Percentiles rank a stretch among this genome's conserved stretches.
phyloP scores from a whole-genome alignment of 2,113 vertebrate species.

The Ophiodon elongatus region DNA sequence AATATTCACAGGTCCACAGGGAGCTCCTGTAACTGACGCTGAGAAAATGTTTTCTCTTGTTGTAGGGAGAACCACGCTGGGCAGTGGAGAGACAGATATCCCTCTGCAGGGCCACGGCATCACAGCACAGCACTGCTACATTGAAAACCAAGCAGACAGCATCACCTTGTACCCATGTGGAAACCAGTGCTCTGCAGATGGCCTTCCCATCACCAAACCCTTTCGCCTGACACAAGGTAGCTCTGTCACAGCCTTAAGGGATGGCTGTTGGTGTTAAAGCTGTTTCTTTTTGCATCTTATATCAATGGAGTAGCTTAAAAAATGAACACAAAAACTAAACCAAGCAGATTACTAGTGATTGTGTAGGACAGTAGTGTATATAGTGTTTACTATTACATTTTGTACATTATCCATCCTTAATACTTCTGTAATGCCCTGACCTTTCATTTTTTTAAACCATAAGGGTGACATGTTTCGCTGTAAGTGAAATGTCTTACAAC shows the following conservation, averaged over 20 bases:
- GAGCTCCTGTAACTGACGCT: slow-evolving; percentile 44
- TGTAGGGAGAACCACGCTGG: slow-evolving; percentile 91
- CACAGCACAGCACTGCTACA: slow-evolving; percentile 91
- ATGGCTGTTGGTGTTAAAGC: neutral
- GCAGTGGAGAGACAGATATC: slow-evolving; percentile 89
- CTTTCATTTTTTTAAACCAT: neutral
- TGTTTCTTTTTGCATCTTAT: neutral
- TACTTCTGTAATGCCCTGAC: too few species aligned
- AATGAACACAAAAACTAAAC: neutral
- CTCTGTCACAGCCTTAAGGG: neutral
- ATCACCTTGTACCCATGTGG: slow-evolving; percentile 94
- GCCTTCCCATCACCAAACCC: slow-evolving; percentile 85
- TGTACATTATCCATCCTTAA: neutral
- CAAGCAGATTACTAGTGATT: neutral
- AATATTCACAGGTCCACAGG: slow-evolving; percentile 23
- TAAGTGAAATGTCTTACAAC: neutral
- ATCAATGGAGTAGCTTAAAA: neutral
- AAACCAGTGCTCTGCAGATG: slow-evolving; percentile 90
- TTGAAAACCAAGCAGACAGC: slow-evolving; percentile 88
- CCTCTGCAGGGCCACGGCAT: slow-evolving; percentile 90
- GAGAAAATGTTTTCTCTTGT: slow-evolving; percentile 46
- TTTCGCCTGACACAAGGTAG: slow-evolving; percentile 93
- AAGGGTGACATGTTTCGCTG: too few species aligned
- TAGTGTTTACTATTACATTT: neutral
- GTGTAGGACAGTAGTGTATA: neutral